Evolutionary conservation across 2,797 vertebrate genomes (phyloP), one percentile per base, ranked within the genome.

Genomic region (Enteromius fasciolatus): DNA sequence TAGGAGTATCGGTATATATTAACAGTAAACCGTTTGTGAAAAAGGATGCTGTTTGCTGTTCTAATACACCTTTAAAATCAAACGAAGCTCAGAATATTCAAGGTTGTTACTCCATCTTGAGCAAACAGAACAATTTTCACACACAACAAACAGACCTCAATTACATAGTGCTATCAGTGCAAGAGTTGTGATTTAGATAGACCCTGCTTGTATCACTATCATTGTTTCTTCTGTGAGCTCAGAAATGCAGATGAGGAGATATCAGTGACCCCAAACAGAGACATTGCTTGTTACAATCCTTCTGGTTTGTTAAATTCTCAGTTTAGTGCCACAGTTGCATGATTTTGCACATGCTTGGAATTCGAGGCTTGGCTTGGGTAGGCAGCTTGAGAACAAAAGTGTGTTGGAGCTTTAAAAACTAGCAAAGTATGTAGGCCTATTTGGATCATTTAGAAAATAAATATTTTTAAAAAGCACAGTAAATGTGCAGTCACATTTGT

Each of bases 291-390:
- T 75, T 84, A 76, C n/a, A 48, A 80, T 80, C 28, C 64, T 41
- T 78, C 74, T 64, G 68, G 25, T 78, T 36, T 59, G 63, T 80
- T 54, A 66, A 80, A 23, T 46, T 46, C 48, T 25, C 76, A 67
- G 70, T 83, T 82, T 78, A 63, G 52, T 76, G 72, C 46, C 61
- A 78, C 59, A 11, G 44, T 39, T 73, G 86, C 84, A 87, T 88
- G 86, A 46, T 74, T 82, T 83, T 76, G 52, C 81, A 85, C 76
- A 69, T 75, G 67, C 66, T 78, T 83, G 28, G 33, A 67, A 87
- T 83, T 70, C n/a, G 67, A 82, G 67, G 63, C 77, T 78, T 86
- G 36, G 50, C 64, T 18, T 50, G 59, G 18, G 64, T 74, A 41
- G 41, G 41, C 41, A 3, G 52, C 39, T 23, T 39, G 17, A n/a